These are phyloP conservation scores for Agelastica alni DNA, from an alignment of 2,888 invertebrate species.

Conservation along the genomic window DNA sequence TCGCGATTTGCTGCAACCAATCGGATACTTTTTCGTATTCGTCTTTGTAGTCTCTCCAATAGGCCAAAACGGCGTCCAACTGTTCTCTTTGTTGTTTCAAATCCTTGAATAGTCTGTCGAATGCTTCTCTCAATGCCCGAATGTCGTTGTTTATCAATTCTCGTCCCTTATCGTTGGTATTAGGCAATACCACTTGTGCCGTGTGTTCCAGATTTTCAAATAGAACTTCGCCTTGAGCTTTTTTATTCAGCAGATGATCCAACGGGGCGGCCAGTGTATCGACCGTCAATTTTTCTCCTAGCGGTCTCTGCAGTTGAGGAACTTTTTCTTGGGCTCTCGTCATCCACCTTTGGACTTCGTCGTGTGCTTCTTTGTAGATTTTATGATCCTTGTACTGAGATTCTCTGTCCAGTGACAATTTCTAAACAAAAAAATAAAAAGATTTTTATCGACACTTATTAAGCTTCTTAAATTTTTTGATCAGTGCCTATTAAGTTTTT, in stretches of 20 bases:
- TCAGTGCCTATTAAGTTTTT: neutral
- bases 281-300: constrained; percentile 85
- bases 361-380: constrained; percentile 87
- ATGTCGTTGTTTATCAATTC: constrained; percentile 83
- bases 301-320: constrained; percentile 79
- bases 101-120: constrained; percentile 82
- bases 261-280: constrained; percentile 88
- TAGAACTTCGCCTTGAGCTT: constrained; percentile 86
- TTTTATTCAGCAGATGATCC: constrained; percentile 83
- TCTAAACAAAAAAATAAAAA: constrained; percentile 49
- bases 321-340: constrained; percentile 86
- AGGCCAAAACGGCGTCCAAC: constrained; percentile 77
- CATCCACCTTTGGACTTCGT: constrained; percentile 88
- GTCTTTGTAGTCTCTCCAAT: constrained; percentile 91
- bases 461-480: neutral
- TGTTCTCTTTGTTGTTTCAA: constrained; percentile 84
- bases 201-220: constrained; percentile 86
- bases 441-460: neutral
- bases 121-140: constrained; percentile 81
- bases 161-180: constrained; percentile 80
- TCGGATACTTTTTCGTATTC: constrained; percentile 90
- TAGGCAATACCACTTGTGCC: constrained; percentile 83
- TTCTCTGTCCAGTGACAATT: constrained; percentile 76
- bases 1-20: constrained; percentile 91
- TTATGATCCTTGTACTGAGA: constrained; percentile 88